These are phyloP conservation scores for Luperina testacea DNA, from an alignment of 2,888 invertebrate genomes.

Conservation along the genomic window DNA sequence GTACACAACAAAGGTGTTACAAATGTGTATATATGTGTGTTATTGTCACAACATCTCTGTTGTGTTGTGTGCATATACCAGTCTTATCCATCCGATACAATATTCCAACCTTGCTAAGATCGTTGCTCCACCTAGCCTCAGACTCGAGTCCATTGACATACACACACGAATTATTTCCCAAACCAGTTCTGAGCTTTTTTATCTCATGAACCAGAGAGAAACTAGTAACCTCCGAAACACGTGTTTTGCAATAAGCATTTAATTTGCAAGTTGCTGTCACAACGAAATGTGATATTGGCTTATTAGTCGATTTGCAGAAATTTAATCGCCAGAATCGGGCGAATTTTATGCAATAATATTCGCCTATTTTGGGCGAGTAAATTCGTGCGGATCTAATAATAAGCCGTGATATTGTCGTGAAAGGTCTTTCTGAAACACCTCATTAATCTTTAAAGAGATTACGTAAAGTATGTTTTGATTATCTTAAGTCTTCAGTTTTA, in stretches of 20 bases:
- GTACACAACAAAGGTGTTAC: neutral
- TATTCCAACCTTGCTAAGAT: neutral
- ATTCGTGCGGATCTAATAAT: neutral
- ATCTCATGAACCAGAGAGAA: constrained; percentile 14
- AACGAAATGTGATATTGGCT: constrained; percentile 6
- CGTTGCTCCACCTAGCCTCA: neutral
- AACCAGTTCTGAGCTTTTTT: constrained; percentile 29
- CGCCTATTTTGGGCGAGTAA: neutral
- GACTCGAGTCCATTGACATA: constrained; percentile 14
- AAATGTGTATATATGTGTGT: too few relatives aligned
- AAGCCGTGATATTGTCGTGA: constrained; percentile 6
- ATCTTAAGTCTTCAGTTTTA: constrained; percentile 6
- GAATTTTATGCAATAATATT: neutral
- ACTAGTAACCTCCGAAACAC: constrained; percentile 4
- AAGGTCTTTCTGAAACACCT: constrained; percentile 23
- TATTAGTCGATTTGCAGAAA: too few relatives aligned
- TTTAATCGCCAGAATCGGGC: too few relatives aligned
- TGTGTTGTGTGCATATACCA: too few relatives aligned
- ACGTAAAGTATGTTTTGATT: constrained; percentile 37
- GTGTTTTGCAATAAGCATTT: constrained; percentile 23
- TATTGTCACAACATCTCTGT: too few relatives aligned
- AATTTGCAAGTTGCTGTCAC: constrained; percentile 5
- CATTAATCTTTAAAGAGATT: constrained; percentile 48
- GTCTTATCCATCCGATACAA: neutral
- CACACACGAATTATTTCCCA: constrained; percentile 20